These are phyloP conservation scores for Ormyrus thymus DNA, from an alignment of 2,888 invertebrate genomes.

Conservation along the genomic window DNA sequence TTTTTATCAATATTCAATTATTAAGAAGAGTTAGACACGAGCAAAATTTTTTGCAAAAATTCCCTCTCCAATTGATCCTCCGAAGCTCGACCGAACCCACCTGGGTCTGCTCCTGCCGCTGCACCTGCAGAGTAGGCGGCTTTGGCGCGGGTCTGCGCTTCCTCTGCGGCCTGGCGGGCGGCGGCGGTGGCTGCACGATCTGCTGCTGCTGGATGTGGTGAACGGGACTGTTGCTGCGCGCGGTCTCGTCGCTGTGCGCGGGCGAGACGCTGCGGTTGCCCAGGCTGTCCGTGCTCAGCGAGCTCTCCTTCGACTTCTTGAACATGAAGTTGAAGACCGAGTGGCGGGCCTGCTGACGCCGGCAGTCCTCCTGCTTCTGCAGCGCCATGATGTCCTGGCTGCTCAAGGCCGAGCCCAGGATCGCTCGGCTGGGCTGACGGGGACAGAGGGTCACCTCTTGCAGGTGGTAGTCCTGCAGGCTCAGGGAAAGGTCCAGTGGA, in stretches of 20 bases:
- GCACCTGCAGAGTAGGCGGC: conserved; percentile 73
- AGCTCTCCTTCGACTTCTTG: conserved; percentile 74
- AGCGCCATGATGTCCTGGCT: conserved; percentile 79
- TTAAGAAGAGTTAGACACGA: background rate
- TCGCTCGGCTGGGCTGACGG: conserved; percentile 70
- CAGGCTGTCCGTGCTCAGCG: conserved; percentile 76
- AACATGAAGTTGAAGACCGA: conserved; percentile 78
- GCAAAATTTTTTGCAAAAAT: background rate
- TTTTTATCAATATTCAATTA: background rate
- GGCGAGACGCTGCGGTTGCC: conserved; percentile 78
- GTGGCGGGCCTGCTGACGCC: conserved; percentile 74
- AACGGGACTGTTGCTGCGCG: conserved; percentile 70
- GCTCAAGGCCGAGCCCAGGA: conserved; percentile 74
- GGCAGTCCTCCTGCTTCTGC: conserved; percentile 76
- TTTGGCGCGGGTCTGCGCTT: conserved; percentile 79
- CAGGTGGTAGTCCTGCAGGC: conserved; percentile 80
- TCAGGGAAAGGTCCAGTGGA: conserved; percentile 78
- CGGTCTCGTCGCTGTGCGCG: conserved; percentile 79
- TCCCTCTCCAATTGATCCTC: background rate
- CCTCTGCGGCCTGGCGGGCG: conserved; percentile 77
- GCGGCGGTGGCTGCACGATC: conserved; percentile 58
- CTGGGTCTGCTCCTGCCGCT: conserved; percentile 26
- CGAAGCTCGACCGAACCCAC: background rate
- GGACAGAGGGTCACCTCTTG: conserved; percentile 81
- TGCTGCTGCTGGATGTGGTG: conserved; percentile 70